Conservation (phyloP, 2,888 invertebrate species). For the Panopea generosa region DNA sequence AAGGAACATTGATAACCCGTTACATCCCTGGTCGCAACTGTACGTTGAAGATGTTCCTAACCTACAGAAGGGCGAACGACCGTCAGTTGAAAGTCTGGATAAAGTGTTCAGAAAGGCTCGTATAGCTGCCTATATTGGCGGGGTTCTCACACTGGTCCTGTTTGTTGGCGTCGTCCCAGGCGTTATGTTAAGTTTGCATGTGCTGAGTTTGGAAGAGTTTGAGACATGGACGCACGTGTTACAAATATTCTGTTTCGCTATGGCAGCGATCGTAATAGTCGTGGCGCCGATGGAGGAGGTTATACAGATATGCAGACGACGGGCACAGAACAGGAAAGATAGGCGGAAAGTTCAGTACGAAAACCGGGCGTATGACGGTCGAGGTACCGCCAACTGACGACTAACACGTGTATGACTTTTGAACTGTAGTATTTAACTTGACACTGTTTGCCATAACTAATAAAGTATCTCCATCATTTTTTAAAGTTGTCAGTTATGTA, state of each 20-base stretch:
- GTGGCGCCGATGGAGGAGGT: conserved; percentile 74
- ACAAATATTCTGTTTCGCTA: conserved; percentile 70
- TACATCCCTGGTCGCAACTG: conserved; percentile 73
- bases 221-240: conserved; percentile 67
- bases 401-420: no score
- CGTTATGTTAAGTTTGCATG: conserved; percentile 71
- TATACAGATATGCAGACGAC: conserved; percentile 61
- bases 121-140: conserved; percentile 71
- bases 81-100: conserved; percentile 66
- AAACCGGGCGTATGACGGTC: conserved; percentile 20
- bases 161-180: conserved; percentile 74
- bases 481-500: no score
- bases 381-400: no score
- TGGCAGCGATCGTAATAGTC: conserved; percentile 70
- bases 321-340: conserved; percentile 49
- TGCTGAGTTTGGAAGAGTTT: conserved; percentile 68
- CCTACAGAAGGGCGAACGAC: conserved; percentile 62
- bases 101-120: conserved; percentile 70
- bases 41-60: conserved; percentile 73
- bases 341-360: conserved; percentile 3
- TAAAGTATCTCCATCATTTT: no score
- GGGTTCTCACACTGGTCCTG: conserved; percentile 61
- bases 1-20: conserved; percentile 77
- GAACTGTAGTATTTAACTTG: no score
- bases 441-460: no score